Conservation (phyloP, 2,797 vertebrate species). For the Clarias laeviceps region DNA sequence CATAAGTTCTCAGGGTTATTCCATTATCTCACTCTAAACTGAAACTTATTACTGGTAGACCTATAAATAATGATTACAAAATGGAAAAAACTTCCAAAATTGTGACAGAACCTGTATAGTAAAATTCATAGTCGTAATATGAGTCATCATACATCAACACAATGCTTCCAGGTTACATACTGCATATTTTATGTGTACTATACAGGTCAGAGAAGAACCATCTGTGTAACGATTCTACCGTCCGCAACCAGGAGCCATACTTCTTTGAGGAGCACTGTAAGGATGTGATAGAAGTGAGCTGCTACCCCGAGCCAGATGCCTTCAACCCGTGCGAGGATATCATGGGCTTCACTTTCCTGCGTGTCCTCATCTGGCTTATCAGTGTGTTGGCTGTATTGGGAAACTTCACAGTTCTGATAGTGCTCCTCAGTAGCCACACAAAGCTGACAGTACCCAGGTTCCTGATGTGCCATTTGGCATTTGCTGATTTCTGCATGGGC, state of each 20-base stretch:
- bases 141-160: background rate
- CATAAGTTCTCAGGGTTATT: background rate
- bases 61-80: background rate
- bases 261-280: slow-evolving; percentile 79
- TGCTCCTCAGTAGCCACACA: slow-evolving; percentile 83
- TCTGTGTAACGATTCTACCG: slow-evolving; percentile 73
- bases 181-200: slow-evolving; percentile 29
- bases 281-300: slow-evolving; percentile 76
- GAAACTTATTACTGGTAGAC: too few relatives aligned
- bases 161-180: background rate
- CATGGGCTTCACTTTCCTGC: slow-evolving; percentile 81
- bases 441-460: slow-evolving; percentile 94
- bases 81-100: background rate
- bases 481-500: slow-evolving; percentile 95
- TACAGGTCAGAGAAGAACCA: slow-evolving; percentile 74
- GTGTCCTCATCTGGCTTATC: slow-evolving; percentile 93
- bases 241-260: slow-evolving; percentile 40
- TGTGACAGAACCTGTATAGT: background rate
- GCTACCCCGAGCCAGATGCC: slow-evolving; percentile 83
- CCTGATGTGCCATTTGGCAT: slow-evolving; percentile 96
- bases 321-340: slow-evolving; percentile 98
- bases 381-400: slow-evolving; percentile 86
- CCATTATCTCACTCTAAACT: background rate
- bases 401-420: slow-evolving; percentile 83
- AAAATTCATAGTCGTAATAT: background rate